Conservation (phyloP, 2,888 invertebrate genomes). For the Tuta absoluta region DNA sequence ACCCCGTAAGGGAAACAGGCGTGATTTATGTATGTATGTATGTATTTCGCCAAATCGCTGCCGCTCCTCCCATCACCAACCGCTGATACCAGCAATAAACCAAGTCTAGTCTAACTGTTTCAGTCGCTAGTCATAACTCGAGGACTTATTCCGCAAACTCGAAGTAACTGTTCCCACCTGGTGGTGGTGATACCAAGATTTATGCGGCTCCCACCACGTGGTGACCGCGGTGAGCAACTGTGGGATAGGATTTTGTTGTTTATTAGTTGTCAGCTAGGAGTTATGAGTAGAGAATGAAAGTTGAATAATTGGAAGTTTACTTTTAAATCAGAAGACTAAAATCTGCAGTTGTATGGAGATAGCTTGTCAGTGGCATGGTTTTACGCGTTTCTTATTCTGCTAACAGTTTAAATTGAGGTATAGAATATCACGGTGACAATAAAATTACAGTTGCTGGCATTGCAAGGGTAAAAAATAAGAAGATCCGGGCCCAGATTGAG, state of each 20-base stretch:
- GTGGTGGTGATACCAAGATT: constrained; percentile 22
- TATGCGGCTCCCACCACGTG: constrained; percentile 7
- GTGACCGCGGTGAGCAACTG: constrained; percentile 26
- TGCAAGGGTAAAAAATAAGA: too few species aligned
- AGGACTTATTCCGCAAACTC: constrained; percentile 35
- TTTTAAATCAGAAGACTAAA: too few species aligned
- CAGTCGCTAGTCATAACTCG: constrained; percentile 41
- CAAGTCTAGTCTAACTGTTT: constrained; percentile 27
- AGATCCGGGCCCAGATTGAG: too few species aligned
- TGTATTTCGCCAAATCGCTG: constrained; percentile 24
- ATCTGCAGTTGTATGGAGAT: too few species aligned
- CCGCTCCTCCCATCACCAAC: constrained; percentile 22
- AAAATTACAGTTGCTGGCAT: too few species aligned
- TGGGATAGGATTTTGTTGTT: constrained; percentile 15
- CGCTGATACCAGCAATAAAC: constrained; percentile 34
- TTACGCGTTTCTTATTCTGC: too few species aligned
- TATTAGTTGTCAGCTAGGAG: constrained; percentile 11
- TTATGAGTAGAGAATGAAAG: neutral
- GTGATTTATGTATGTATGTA: too few species aligned
- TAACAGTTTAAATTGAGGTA: too few species aligned
- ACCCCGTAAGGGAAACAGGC: too few species aligned
- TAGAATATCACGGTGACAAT: too few species aligned
- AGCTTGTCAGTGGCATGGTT: too few species aligned
- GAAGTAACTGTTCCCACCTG: constrained; percentile 29
- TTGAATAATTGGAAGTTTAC: neutral